phyloP scores from a whole-genome alignment of 2,888 invertebrate genomes.

The Noctua comes region DNA sequence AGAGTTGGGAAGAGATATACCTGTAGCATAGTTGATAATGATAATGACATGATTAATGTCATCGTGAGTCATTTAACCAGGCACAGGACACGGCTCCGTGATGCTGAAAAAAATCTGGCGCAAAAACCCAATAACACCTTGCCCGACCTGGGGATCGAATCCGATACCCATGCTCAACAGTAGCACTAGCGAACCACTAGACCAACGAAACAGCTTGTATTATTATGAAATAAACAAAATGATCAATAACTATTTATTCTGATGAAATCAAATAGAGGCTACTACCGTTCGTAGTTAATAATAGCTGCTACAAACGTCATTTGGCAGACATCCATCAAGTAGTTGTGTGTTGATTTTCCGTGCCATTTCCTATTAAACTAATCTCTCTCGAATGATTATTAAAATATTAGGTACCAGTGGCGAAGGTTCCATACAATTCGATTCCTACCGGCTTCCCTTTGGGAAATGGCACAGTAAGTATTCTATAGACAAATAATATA shows the following conservation, averaged over 20 bases:
- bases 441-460: too few species aligned
- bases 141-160: not conserved
- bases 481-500: too few species aligned
- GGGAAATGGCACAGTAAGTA: too few species aligned
- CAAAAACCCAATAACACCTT: not conserved
- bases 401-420: too few species aligned
- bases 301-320: constrained; percentile 41
- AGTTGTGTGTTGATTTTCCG: constrained; percentile 15
- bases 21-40: too few species aligned
- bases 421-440: too few species aligned
- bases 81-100: too few species aligned
- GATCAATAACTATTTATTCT: not conserved
- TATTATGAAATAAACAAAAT: not conserved
- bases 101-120: not conserved
- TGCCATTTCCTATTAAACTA: constrained; percentile 24
- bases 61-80: too few species aligned
- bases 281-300: constrained; percentile 26
- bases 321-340: constrained; percentile 48
- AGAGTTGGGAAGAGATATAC: not conserved
- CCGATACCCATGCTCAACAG: not conserved
- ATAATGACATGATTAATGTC: not conserved
- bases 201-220: not conserved
- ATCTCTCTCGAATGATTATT: constrained; percentile 17
- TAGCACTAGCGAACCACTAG: not conserved
- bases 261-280: not conserved